A percentile compares a stretch with the other conserved stretches of the same genome.
These are phyloP conservation scores for Tyrannus savana DNA, from an alignment of 2,113 vertebrate genomes.

Conservation along the genomic window DNA sequence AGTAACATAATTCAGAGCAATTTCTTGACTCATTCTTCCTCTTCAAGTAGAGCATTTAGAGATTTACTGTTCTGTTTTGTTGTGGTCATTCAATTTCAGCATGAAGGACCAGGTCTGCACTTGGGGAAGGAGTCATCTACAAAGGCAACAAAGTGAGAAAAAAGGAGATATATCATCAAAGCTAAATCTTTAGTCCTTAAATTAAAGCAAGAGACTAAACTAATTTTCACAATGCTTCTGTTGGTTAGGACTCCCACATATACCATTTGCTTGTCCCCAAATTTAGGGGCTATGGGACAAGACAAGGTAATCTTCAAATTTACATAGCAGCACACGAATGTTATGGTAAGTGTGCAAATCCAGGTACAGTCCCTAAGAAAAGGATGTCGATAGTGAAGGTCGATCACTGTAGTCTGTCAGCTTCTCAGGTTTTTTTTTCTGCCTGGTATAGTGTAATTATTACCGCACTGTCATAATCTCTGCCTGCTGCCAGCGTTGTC, in stretches of 20 bases:
- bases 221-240: neutral
- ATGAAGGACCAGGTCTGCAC: neutral
- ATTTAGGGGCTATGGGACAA: neutral
- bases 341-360: neutral
- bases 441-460: neutral
- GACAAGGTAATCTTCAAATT: neutral
- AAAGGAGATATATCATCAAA: neutral
- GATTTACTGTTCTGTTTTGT: slow-evolving; percentile 1
- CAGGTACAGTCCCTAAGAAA: neutral
- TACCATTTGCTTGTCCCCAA: neutral
- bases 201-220: neutral
- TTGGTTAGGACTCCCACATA: neutral
- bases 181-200: neutral
- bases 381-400: neutral
- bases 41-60: neutral
- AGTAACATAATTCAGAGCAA: neutral
- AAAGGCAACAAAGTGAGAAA: neutral
- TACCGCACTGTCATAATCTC: neutral
- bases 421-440: neutral
- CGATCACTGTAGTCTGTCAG: neutral
- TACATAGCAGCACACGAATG: neutral
- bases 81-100: neutral
- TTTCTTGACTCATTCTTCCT: neutral
- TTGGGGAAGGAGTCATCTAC: neutral
- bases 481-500: neutral